These are phyloP conservation scores for Petrocephalus zakoni DNA, from an alignment of 2,113 vertebrate genomes.

Conservation along the genomic window DNA sequence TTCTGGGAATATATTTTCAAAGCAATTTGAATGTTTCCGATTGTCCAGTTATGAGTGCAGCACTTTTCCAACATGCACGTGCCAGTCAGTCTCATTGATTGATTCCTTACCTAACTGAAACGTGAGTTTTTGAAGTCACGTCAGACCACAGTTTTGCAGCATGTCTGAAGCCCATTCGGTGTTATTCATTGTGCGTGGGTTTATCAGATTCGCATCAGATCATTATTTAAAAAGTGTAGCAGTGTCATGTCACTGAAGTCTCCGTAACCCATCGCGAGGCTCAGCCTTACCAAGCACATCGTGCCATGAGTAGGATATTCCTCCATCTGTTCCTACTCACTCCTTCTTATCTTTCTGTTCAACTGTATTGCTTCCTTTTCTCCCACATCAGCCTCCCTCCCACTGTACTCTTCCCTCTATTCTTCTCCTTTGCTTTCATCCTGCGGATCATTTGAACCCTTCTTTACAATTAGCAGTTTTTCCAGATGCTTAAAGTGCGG, in stretches of 20 bases:
- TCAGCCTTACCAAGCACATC: background rate
- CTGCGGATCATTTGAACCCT: slow-evolving; percentile 48
- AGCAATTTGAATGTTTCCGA: background rate
- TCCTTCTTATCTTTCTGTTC: slow-evolving; percentile 32
- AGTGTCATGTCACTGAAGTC: background rate
- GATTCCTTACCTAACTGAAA: background rate
- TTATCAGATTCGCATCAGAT: background rate
- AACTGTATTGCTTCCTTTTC: slow-evolving; percentile 35
- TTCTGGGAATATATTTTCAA: background rate
- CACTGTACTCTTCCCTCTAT: slow-evolving; percentile 54
- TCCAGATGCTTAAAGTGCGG: slow-evolving; percentile 57
- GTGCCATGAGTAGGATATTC: slow-evolving; percentile 56
- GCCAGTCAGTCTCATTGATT: background rate
- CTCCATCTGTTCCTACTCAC: slow-evolving; percentile 48
- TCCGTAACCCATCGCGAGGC: background rate
- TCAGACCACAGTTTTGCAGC: background rate
- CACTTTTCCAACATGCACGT: background rate
- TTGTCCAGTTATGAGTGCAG: background rate
- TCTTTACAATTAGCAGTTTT: slow-evolving; percentile 57
- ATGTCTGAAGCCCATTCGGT: background rate
- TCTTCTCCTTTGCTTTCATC: slow-evolving; percentile 58
- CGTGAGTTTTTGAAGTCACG: background rate
- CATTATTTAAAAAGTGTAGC: background rate
- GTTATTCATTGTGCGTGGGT: background rate
- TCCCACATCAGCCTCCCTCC: slow-evolving; percentile 46